Percentiles rank a stretch among this genome's conserved stretches.
Conservation (phyloP, 2,888 invertebrate genomes). For the Tubulanus polymorphus region DNA sequence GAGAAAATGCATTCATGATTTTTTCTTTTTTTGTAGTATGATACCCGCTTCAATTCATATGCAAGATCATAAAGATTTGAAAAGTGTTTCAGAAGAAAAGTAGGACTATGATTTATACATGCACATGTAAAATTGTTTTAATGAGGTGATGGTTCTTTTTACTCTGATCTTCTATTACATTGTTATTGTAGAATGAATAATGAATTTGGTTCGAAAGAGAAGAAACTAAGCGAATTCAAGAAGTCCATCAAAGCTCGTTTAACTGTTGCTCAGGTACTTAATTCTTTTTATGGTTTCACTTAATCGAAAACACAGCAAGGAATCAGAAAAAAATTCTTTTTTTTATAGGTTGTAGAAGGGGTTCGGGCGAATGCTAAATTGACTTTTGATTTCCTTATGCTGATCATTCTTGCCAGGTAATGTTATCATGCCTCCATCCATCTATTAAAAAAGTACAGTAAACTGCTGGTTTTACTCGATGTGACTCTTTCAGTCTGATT, state of each 20-base stretch:
- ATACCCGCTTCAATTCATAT: slow-evolving; percentile 15
- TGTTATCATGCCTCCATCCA: too few species aligned
- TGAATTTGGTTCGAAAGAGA: slow-evolving; percentile 9
- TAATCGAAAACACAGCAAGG: neutral
- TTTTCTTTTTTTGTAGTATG: slow-evolving; percentile 7
- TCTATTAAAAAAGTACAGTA: too few species aligned
- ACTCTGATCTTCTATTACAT: slow-evolving; percentile 7
- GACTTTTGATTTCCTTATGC: slow-evolving; percentile 72
- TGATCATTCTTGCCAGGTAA: slow-evolving; percentile 69
- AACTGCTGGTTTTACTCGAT: too few species aligned
- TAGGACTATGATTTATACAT: too few species aligned
- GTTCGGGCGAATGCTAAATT: slow-evolving; percentile 66
- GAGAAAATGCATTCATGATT: too few species aligned
- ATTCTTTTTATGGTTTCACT: neutral
- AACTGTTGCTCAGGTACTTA: slow-evolving; percentile 45
- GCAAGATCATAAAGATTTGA: neutral
- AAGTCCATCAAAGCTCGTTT: slow-evolving; percentile 49
- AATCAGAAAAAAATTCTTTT: neutral
- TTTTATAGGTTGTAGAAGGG: slow-evolving; percentile 61
- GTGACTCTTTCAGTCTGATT: slow-evolving; percentile 65
- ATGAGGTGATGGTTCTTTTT: too few species aligned
- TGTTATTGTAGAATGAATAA: slow-evolving; percentile 4
- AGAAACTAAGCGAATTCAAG: slow-evolving; percentile 40
- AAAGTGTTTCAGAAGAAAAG: too few species aligned
- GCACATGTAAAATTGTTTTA: too few species aligned